Base-by-base conservation (phyloP, 2,797 vertebrate species). In the Pseudomugil gertrudae region DNA sequence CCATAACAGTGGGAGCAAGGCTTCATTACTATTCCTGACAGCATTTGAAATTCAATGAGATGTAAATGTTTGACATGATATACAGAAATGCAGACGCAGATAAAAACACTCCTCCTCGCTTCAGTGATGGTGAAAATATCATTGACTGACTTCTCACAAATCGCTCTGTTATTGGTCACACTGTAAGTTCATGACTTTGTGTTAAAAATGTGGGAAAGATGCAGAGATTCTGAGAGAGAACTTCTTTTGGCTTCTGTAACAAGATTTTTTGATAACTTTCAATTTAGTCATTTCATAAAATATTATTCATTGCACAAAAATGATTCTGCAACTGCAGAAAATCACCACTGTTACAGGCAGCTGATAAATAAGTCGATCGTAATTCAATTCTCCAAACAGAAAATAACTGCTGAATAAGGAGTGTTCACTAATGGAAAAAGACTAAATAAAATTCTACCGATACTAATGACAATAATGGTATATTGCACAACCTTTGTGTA, bases 21-120 rank as follows among this genome's bases (percentile, higher is more conserved):
- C 91, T 91, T 93, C 93, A 94, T 94, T 94, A 93, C 90, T 91
- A 94, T 95, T 94, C 93, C 91, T 92, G 89, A 90, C 84, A 84
- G 83, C 87, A 94, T 94, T 92, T 94, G 93, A 94, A 94, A 94
- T 93, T 94, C 93, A 94, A 94, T 95, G 93, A 95, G 92, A 94
- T 94, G 93, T 92, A 94, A 94, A 95, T 95, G 91, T 92, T 94
- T 90, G 89, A 93, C 93, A 92, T 89, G 91, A 94, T 90, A 92
- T 90, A 93, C 90, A 92, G 83, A 93, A 93, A 93, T 83, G 79
- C 69, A 78, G 87, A 79, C 79, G 68, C 72, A 88, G 87, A 93
- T 90, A 92, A 92, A 92, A 91, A 92, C 84, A 89, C 84, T 90
- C 78, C 87, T 89, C 79, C 84, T 76, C 74, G 83, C 86, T 89